phyloP scores from a whole-genome alignment of 2,113 vertebrate species.

The Gavia stellata region DNA sequence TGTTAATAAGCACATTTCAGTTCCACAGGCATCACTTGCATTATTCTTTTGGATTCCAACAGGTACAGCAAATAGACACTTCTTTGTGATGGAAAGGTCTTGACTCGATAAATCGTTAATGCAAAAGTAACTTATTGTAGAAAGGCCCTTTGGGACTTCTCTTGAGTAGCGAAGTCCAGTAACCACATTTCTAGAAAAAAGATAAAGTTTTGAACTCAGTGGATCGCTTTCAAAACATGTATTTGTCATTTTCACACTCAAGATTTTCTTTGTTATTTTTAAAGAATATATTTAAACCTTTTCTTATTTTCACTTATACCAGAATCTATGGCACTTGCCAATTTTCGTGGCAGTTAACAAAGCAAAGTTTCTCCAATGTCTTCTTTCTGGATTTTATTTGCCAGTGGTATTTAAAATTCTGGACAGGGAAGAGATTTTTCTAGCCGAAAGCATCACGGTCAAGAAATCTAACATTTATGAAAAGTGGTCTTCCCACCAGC shows the following conservation, averaged over 20 bases:
- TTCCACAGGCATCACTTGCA: slow-evolving; percentile 37
- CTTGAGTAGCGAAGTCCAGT: not conserved
- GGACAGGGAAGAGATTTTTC: slow-evolving; percentile 5
- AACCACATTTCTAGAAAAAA: not conserved
- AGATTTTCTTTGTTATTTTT: not conserved
- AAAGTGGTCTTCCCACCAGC: not conserved
- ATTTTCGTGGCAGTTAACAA: not conserved
- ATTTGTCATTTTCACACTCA: slow-evolving; percentile 1
- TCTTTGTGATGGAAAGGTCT: slow-evolving; percentile 36
- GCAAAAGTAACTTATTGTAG: slow-evolving; percentile 23
- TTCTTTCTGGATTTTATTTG: slow-evolving; percentile 2
- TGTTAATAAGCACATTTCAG: slow-evolving; percentile 59
- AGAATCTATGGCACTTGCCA: not conserved
- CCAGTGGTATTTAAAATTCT: not conserved
- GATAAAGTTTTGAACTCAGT: not conserved
- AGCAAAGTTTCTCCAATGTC: not conserved
- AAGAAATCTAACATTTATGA: not conserved
- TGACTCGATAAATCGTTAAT: slow-evolving; percentile 32
- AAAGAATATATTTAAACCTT: not conserved
- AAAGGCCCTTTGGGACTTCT: not conserved
- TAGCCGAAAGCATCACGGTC: not conserved
- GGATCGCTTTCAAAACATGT: not conserved
- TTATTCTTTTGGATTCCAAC: slow-evolving; percentile 46
- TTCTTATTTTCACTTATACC: not conserved
- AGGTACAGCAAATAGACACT: slow-evolving; percentile 38